phyloP scores from a whole-genome alignment of 2,888 invertebrate species.

The Eupithecia subfuscata region DNA sequence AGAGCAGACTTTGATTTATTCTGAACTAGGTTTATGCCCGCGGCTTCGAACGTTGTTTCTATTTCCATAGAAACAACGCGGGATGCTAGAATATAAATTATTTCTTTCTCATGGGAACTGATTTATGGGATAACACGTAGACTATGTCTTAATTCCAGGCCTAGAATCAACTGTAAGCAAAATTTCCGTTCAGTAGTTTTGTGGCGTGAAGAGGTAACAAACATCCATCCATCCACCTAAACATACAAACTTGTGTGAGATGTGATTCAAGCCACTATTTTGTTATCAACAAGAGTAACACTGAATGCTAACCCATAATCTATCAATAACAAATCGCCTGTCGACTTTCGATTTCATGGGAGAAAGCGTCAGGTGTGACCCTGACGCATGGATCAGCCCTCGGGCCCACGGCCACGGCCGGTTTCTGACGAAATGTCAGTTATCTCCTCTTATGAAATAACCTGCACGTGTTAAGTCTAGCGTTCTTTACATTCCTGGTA shows the following conservation, averaged over 20 bases:
- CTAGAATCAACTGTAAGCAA: no score
- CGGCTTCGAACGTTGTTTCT: no score
- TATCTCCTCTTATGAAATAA: slow-evolving; percentile 2
- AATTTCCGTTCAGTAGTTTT: no score
- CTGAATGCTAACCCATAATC: background rate
- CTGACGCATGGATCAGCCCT: slow-evolving; percentile 22
- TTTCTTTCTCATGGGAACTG: no score
- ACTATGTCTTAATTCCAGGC: no score
- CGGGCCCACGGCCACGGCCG: slow-evolving; percentile 6
- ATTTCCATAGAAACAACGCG: no score
- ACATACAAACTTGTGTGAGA: no score
- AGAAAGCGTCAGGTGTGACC: slow-evolving; percentile 29
- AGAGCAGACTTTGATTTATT: background rate
- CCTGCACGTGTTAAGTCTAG: background rate
- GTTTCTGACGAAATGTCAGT: slow-evolving; percentile 14
- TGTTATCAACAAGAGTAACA: background rate
- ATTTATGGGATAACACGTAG: no score
- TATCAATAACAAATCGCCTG: slow-evolving; percentile 16
- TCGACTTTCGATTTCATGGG: slow-evolving; percentile 31
- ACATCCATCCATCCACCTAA: no score
- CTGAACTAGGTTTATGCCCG: background rate
- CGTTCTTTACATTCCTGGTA: background rate
- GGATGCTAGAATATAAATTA: no score
- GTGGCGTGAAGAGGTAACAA: no score
- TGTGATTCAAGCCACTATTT: no score